These are phyloP conservation scores for Drosophila pruinosa DNA, from an alignment of 1,140 invertebrate genomes.

Conservation along the genomic window DNA sequence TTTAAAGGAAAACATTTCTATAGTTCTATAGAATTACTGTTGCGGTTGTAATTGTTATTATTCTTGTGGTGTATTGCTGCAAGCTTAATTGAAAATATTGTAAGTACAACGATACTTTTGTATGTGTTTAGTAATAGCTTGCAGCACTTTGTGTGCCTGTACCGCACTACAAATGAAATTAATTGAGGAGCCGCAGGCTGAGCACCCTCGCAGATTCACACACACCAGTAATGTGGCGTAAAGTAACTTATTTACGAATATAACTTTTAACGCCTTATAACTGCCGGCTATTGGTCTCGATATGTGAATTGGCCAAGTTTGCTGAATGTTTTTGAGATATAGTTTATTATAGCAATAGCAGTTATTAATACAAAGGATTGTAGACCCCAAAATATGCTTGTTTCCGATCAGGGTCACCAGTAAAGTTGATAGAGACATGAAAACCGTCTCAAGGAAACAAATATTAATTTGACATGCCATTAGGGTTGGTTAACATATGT, in stretches of 20 bases:
- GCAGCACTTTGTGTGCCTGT: constrained; percentile 57
- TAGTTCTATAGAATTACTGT: constrained; percentile 27
- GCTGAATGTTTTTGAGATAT: neutral
- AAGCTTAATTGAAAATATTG: constrained; percentile 80
- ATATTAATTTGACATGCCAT: neutral
- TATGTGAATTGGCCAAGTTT: neutral
- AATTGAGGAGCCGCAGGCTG: constrained; percentile 64
- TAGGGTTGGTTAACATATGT: constrained; percentile 8
- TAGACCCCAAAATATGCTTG: neutral
- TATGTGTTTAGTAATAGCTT: constrained; percentile 63
- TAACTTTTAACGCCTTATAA: constrained; percentile 68
- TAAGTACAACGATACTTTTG: constrained; percentile 48
- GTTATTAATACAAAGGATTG: neutral
- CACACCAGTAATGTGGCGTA: constrained; percentile 8
- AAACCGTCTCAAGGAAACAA: neutral
- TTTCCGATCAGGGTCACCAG: neutral
- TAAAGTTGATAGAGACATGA: neutral
- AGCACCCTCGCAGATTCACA: constrained; percentile 18
- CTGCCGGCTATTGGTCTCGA: constrained; percentile 57
- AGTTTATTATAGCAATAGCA: neutral
- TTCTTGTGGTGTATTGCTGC: constrained; percentile 69
- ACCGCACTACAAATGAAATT: constrained; percentile 72
- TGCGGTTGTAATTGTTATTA: constrained; percentile 74
- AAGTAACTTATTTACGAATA: constrained; percentile 30
- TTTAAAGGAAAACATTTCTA: constrained; percentile 3